These are phyloP conservation scores for Acanthurus leucopareius DNA, from an alignment of 2,797 vertebrate genomes.

Conservation along the genomic window DNA sequence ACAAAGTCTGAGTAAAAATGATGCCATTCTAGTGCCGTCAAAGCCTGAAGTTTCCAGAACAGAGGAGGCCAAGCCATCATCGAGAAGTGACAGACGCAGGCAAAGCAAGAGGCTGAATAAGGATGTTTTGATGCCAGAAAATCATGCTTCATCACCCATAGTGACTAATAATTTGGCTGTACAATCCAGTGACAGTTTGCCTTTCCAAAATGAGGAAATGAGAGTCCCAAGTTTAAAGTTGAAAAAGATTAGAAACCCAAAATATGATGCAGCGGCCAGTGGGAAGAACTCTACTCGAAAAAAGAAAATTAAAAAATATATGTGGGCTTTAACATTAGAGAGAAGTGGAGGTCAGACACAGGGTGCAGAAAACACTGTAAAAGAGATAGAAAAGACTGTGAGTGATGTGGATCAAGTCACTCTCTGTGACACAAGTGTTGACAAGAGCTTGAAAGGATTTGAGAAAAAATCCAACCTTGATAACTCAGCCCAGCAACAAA, in stretches of 20 bases:
- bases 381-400: conserved; percentile 53
- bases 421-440: conserved; percentile 52
- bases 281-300: conserved; percentile 74
- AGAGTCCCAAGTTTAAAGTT: conserved; percentile 84
- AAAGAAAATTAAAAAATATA: conserved; percentile 85
- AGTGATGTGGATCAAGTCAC: conserved; percentile 51
- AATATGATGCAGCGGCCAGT: conserved; percentile 72
- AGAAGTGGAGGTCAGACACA: conserved; percentile 70
- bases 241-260: conserved; percentile 84
- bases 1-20: conserved; percentile 63
- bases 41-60: conserved; percentile 69
- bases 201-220: conserved; percentile 69
- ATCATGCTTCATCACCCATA: conserved; percentile 42
- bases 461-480: conserved; percentile 60
- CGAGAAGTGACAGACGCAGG: conserved; percentile 72
- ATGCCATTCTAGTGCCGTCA: conserved; percentile 59
- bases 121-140: conserved; percentile 66
- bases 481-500: conserved; percentile 39
- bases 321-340: conserved; percentile 86
- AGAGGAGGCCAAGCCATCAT: conserved; percentile 63
- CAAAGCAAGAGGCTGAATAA: conserved; percentile 85
- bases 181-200: conserved; percentile 59
- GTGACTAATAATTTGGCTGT: conserved; percentile 47
- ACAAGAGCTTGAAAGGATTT: conserved; percentile 46
- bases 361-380: conserved; percentile 60